Base-by-base conservation (phyloP, 2,888 invertebrate genomes). In the Monochamus alternatus region DNA sequence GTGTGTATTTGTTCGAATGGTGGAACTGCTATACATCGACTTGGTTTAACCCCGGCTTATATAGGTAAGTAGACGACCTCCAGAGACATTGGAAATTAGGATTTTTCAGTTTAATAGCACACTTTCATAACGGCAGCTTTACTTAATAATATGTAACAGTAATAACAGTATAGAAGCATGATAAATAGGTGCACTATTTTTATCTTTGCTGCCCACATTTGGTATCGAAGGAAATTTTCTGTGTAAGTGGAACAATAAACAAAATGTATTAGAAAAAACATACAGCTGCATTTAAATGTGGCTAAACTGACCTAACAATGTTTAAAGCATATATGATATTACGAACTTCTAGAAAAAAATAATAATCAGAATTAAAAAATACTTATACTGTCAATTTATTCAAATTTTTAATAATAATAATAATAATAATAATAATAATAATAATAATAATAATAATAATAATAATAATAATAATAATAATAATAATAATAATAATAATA, bases 51-150 rank as follows among this genome's bases (percentile, higher is more conserved):
- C 60, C 69, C n/a, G 14, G 47, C 38, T 47, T 69, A 69, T 69
- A 69, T 69, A 69, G 12, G 12, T 44, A 47, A 60, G 31, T n/a
- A 32, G 60, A 47, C 69, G 69, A 31, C 69, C 69, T 69, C 69
- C 62, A 69, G 44, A 30, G 60, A 14, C 14, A 62, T 47, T 69
- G 12, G 55, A 47, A 62, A 47, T 69, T 69, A 60, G 8, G 31
- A 69, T 69, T 69, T 69, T 69, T 69, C 69, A 69, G 69, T 60
- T 55, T 47, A 69, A 8, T 60, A 8, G 5, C 30, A 58, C 60
- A 69, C 69, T 69, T 69, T 69, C 69, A 69, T 69, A 69, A 60
- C 60, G 55, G 69, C 69, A 69, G n/a, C 44, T 30, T 63, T 66
- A 66, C 31, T 64, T 64, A 64, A 64, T 66, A 66, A 66, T 51